These are phyloP conservation scores for Copidosoma aretas DNA, from an alignment of 2,888 invertebrate genomes.

Conservation along the genomic window DNA sequence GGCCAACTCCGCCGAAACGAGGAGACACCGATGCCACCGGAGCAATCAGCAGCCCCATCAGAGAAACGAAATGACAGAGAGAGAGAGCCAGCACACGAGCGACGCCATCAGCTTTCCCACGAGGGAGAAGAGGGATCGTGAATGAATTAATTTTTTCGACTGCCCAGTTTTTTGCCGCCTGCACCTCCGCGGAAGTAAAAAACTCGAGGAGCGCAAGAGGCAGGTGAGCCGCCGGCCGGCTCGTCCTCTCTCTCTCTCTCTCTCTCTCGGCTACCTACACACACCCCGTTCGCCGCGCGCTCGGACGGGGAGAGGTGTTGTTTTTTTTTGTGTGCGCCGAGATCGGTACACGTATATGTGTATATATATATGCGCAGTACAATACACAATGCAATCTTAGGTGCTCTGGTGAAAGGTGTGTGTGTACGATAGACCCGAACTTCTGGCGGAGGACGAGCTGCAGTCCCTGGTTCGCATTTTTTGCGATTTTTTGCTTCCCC, in stretches of 20 bases:
- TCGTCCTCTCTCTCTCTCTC: not conserved
- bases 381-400: too few species aligned
- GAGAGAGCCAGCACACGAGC: too few species aligned
- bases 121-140: conserved; percentile 32
- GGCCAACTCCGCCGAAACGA: too few species aligned
- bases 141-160: conserved; percentile 44
- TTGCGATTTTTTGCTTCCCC: conserved; percentile 18
- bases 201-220: conserved; percentile 34
- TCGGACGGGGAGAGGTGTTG: not conserved
- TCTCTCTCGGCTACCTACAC: not conserved
- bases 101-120: conserved; percentile 38
- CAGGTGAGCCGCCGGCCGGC: conserved; percentile 35
- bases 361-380: too few species aligned
- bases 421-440: too few species aligned
- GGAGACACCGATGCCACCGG: too few species aligned
- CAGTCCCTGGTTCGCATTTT: conserved; percentile 25
- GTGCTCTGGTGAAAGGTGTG: too few species aligned
- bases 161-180: conserved; percentile 33
- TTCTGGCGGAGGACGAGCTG: conserved; percentile 30
- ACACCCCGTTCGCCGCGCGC: not conserved
- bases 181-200: conserved; percentile 42
- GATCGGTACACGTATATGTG: too few species aligned
- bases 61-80: not conserved
- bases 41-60: not conserved
- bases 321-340: conserved; percentile 35